Evolutionary conservation across 2,888 invertebrate genomes (phyloP).

Genomic region (Dryocosmus kuriphilus): DNA sequence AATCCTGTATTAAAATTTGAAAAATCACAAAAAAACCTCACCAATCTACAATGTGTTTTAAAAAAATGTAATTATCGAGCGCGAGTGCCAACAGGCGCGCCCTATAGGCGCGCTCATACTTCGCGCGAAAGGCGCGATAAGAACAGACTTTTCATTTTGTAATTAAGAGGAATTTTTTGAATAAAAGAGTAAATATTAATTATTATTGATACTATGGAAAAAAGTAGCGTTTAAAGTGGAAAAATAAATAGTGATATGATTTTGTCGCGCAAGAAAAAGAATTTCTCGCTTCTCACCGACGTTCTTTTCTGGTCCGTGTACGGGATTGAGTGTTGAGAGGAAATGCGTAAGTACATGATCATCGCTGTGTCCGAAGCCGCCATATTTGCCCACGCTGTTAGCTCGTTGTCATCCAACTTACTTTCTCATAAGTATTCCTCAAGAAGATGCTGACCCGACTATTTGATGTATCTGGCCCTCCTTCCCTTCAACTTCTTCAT

Average conservation of each 20-base stretch:
- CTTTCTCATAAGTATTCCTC: constrained; percentile 71
- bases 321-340: constrained; percentile 72
- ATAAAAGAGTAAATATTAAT: background rate
- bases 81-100: no score
- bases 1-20: no score
- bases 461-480: constrained; percentile 66
- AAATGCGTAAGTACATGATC: constrained; percentile 76
- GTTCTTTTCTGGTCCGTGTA: constrained; percentile 55
- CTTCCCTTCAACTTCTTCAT: constrained; percentile 56
- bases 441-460: constrained; percentile 66
- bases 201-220: background rate
- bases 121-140: no score
- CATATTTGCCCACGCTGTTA: constrained; percentile 74
- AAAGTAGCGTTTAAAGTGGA: background rate
- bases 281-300: constrained; percentile 58
- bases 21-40: no score
- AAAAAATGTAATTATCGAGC: no score
- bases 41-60: no score
- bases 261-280: background rate
- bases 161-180: no score
- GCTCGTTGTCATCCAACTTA: constrained; percentile 75
- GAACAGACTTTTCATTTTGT: no score
- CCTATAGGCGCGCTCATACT: no score
- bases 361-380: constrained; percentile 73
- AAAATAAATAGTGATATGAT: constrained; percentile 12